Evolutionary conservation across 2,888 invertebrate species (phyloP), one percentile per base, ranked within the genome.

Genomic region (Ernsta delagoae): DNA sequence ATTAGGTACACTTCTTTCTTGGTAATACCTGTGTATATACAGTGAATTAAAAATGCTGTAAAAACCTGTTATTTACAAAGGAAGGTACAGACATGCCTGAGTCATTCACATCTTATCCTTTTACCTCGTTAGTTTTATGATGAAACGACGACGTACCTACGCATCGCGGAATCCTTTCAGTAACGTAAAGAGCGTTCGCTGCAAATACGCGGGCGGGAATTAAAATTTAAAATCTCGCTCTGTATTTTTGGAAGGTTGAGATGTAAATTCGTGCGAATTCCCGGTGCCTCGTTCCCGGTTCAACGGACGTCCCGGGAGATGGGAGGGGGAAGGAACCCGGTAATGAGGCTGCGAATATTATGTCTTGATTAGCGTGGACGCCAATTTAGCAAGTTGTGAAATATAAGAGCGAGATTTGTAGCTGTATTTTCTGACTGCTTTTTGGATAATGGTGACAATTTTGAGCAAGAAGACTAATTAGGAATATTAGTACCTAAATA

Each of bases 151-250:
- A 31, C 54, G 41, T 63, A 16, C n/a, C n/a, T n/a, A n/a, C 41
- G 41, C 36, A 54, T 56, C 43, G 31, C n/a, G 53, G 31, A 54
- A 64, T 54, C 63, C 54, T 56, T 56, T 56, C n/a, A 34, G 31
- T 11, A 31, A 34, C 56, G 11, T 56, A 56, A 56, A 56, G 31
- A n/a, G 34, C 56, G 56, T 56, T 56, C 34, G 11, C 56, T 56
- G 12, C 34, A 57, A 57, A 57, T 39, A 57, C 39, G 36, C 36
- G 57, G 36, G 36, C 4, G 34, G 36, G 36, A 34, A 54, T 60
- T 60, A 67, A 60, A 61, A 67, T 67, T 56, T 67, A 56, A 67
- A 67, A 67, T 61, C 53, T 67, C 9, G 34, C 45, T 56, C 54
- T 50, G 45, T 45, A 61, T 60, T 61, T 56, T 16, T 50, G 59